Base-by-base conservation (phyloP, 1,140 invertebrate species). In the Nephila pilipes region DNA sequence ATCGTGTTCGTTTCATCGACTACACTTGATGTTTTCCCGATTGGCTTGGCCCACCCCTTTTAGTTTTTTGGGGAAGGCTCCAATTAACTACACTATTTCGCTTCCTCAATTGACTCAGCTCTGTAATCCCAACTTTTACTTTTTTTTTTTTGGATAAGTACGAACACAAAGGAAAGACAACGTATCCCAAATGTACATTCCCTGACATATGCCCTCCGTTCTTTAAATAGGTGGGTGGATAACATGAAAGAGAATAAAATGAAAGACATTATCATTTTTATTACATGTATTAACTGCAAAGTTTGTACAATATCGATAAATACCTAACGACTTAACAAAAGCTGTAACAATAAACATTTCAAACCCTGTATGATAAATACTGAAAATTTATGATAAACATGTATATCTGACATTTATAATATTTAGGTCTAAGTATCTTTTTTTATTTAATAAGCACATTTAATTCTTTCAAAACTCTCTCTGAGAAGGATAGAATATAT, bases 11-110 rank as follows among this genome's bases (percentile, higher is more conserved):
- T 88, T 88, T 88, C 87, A 88, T 88, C 87, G 46, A 69, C 32
- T 88, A 29, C 22, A 75, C 63, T 88, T 88, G 87, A 88, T 88
- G 63, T 75, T 88, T 88, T 88, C 60, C 87, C 87, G 87, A 88
- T 88, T 88, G 38, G 25, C 60, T 54, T 25, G 63, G 25, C 87
- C 63, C 87, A 25, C 60, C 63, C 63, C 60, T 75, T 88, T 88
- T 69, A 88, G 60, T 88, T 63, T 88, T 88, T 69, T 46, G 65
- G 87, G 65, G 32, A 88, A 88, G 29, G 87, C 55, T 88, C 87
- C 60, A 88, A 88, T 75, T 88, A 88, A 88, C 60, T 88, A 65
- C 87, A 54, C 38, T 25, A 75, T 88, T 54, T 46, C 16, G 32
- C 60, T 88, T 60, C 83, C 57, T 85, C 55, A 20, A 60, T 32